Evolutionary conservation across 2,888 invertebrate genomes (phyloP).

Genomic region (Petrolisthes manimaculis): DNA sequence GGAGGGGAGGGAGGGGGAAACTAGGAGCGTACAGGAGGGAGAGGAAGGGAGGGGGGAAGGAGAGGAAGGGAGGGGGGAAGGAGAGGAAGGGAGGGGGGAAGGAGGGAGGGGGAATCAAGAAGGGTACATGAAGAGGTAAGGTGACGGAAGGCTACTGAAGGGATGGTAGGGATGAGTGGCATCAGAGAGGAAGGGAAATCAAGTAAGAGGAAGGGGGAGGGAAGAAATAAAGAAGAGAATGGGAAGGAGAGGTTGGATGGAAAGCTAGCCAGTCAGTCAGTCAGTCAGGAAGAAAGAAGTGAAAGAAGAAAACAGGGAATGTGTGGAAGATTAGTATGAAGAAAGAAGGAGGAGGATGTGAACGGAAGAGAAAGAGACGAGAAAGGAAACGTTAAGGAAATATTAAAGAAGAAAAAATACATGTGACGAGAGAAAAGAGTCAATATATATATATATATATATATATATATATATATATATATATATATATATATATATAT

Average conservation of each 20-base stretch:
- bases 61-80: constrained; percentile 1
- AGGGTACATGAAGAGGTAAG: not conserved
- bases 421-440: too few species aligned
- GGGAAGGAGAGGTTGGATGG: not conserved
- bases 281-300: not conserved
- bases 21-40: constrained; percentile 18
- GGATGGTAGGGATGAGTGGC: not conserved
- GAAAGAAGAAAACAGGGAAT: not conserved
- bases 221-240: not conserved
- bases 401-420: not conserved
- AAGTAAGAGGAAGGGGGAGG: not conserved
- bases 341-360: not conserved
- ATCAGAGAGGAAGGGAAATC: not conserved
- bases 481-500: not conserved
- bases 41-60: not conserved
- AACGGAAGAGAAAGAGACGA: constrained; percentile 20
- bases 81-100: constrained; percentile 4
- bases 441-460: too few species aligned
- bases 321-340: not conserved
- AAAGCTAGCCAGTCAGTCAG: too few species aligned
- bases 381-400: not conserved
- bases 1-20: not conserved
- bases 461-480: too few species aligned
- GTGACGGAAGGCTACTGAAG: not conserved
- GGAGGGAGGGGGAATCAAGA: not conserved